Conservation (phyloP, 2,888 invertebrate genomes). For the Furcula furcula region DNA sequence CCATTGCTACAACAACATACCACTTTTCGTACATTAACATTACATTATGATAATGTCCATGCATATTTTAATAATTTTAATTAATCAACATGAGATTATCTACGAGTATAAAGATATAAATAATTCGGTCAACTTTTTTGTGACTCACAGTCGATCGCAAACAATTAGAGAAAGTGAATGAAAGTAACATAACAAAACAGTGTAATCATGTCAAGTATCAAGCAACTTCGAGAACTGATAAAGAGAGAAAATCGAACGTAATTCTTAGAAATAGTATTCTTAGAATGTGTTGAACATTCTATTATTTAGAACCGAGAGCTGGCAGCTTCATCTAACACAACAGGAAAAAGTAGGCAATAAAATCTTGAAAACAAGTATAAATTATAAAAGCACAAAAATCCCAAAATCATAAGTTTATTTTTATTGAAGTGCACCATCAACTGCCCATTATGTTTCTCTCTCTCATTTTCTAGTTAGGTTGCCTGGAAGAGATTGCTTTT, state of each 20-base stretch:
- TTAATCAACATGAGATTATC: constrained; percentile 6
- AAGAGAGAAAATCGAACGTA: constrained; percentile 14
- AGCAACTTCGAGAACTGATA: constrained; percentile 2
- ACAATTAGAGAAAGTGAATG: constrained; percentile 16
- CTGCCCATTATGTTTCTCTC: no score
- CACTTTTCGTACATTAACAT: constrained; percentile 1
- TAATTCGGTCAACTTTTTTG: constrained; percentile 4
- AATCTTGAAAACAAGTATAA: no score
- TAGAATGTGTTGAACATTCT: constrained; percentile 1
- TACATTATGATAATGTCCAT: constrained; percentile 17
- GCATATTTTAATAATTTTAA: constrained; percentile 11
- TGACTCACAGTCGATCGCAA: constrained; percentile 9
- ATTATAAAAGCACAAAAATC: no score
- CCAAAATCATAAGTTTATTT: no score
- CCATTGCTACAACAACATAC: neutral
- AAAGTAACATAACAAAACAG: constrained; percentile 7
- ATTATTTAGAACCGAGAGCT: constrained; percentile 3
- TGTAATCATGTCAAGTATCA: constrained; percentile 4
- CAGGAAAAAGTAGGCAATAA: no score
- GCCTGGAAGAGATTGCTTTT: no score
- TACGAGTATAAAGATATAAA: neutral
- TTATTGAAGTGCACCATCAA: no score
- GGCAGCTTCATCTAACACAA: no score
- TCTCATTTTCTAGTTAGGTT: no score
- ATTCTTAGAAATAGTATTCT: constrained; percentile 16